A percentile compares a stretch with the other conserved stretches of the same genome.
Evolutionary conservation across 64 coral and sea anemone genomes (phyloP).

Genomic region (Montipora sp.): DNA sequence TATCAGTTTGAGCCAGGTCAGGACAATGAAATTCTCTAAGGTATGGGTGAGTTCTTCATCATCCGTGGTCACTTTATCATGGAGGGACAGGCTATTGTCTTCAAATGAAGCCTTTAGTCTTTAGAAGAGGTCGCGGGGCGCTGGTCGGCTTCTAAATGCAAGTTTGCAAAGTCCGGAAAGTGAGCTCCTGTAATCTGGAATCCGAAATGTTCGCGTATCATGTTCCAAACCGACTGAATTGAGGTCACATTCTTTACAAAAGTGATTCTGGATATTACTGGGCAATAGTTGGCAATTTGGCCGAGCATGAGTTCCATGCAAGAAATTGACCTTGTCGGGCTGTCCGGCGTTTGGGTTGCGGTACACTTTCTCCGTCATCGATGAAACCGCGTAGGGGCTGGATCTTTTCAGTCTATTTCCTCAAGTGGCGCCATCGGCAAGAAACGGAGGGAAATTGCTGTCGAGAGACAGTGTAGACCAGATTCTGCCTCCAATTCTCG

Average conservation of each 20-base stretch:
- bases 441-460: conserved; percentile 48
- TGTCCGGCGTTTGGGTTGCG: background rate
- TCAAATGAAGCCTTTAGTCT: conserved; percentile 58
- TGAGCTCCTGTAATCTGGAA: conserved; percentile 57
- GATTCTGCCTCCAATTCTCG: conserved; percentile 46
- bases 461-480: conserved; percentile 22
- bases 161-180: conserved; percentile 28
- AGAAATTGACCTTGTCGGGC: conserved; percentile 35
- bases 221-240: conserved; percentile 8
- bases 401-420: conserved; percentile 40
- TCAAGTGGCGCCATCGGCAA: conserved; percentile 1
- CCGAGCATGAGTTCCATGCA: conserved; percentile 12
- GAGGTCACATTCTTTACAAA: conserved; percentile 27
- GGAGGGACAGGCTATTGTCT: conserved; percentile 45
- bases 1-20: too few species aligned
- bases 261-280: conserved; percentile 7
- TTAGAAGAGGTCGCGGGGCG: conserved; percentile 44
- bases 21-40: too few species aligned
- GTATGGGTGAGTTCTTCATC: conserved; percentile 15
- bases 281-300: conserved; percentile 16
- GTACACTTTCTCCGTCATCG: background rate
- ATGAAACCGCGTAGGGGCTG: background rate
- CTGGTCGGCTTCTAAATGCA: conserved; percentile 33
- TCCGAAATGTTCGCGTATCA: conserved; percentile 41
- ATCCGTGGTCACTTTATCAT: conserved; percentile 4